Evolutionary conservation across 2,888 invertebrate species (phyloP).

Genomic region (Autographa gamma): DNA sequence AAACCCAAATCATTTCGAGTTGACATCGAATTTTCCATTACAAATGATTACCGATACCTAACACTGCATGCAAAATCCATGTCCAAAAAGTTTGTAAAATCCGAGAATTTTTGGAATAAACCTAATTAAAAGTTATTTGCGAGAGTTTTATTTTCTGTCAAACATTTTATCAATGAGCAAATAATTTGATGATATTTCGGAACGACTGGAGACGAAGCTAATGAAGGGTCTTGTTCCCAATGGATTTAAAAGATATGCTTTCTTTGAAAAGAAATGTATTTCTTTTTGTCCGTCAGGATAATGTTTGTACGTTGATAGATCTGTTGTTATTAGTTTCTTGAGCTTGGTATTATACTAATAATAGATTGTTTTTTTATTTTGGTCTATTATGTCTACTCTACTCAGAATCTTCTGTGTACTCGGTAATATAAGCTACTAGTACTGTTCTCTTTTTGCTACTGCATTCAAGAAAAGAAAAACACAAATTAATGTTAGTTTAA

Average conservation of each 20-base stretch:
- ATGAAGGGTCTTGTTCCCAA: slow-evolving; percentile 24
- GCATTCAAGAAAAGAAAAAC: no score
- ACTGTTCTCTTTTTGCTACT: no score
- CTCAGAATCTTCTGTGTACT: no score
- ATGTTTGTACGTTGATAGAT: background rate
- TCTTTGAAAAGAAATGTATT: slow-evolving; percentile 3
- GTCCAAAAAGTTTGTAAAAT: slow-evolving; percentile 12
- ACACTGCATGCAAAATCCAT: slow-evolving; percentile 8
- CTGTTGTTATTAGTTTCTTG: background rate
- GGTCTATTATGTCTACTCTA: no score
- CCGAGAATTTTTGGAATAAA: slow-evolving; percentile 20
- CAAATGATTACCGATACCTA: slow-evolving; percentile 8
- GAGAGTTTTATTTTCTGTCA: slow-evolving; percentile 17
- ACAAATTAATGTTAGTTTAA: no score
- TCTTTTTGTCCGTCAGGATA: background rate
- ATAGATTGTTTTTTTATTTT: background rate
- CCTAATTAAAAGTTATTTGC: slow-evolving; percentile 41
- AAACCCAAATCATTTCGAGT: slow-evolving; percentile 33
- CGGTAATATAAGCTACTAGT: no score
- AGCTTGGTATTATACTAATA: background rate
- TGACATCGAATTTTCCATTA: slow-evolving; percentile 12
- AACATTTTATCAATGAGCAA: slow-evolving; percentile 29
- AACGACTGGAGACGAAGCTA: slow-evolving; percentile 8
- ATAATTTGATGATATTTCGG: slow-evolving; percentile 21
- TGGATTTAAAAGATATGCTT: slow-evolving; percentile 8